Base-by-base conservation (phyloP, 2,113 vertebrate species). In the Anthoscopus minutus region DNA sequence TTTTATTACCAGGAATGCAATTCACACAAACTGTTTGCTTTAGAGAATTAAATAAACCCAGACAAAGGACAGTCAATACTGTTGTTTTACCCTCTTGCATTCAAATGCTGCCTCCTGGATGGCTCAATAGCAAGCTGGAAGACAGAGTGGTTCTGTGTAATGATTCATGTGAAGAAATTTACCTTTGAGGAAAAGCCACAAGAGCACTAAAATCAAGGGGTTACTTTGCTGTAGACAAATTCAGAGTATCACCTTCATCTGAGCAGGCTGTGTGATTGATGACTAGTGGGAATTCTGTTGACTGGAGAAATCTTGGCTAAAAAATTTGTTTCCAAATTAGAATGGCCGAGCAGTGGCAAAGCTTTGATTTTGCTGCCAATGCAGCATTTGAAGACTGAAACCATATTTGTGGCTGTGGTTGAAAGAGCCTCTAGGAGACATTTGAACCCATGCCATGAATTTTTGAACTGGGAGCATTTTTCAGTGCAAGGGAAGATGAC, bases 1-100 rank as follows among this genome's bases (percentile, higher is more conserved):
- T 94, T 96, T 96, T 93, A 95, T 96, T 96, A 96, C n/a, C 25
- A 73, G 72, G 72, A 92, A 30, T 78, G 80, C 79, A 50, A 93
- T 95, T 95, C 86, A 53, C 93, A 84, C 88, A 81, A 96, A 86
- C 72, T 94, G 86, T 96, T 97, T 96, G 86, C 95, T 96, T 95
- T 88, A 67, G 82, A 88, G 94, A 96, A 96, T 96, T 94, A 96
- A 97, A 95, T 95, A 95, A 96, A 90, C 72, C 44, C 4, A 42
- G 79, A 88, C 82, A 73, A 88, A 65, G 80, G 88, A 90, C 86
- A 92, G 92, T 96, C 94, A 93, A 88, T 96, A 93, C 72, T 64
- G 45, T 81, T 93, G 82, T 96, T 96, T 92, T 95, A 76, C 90
- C 69, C 88, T 57, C 90, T 90, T 94, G 80, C 88, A 96, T 96